Base-by-base conservation (phyloP, 2,797 vertebrate genomes). In the Acipenser ruthenus region DNA sequence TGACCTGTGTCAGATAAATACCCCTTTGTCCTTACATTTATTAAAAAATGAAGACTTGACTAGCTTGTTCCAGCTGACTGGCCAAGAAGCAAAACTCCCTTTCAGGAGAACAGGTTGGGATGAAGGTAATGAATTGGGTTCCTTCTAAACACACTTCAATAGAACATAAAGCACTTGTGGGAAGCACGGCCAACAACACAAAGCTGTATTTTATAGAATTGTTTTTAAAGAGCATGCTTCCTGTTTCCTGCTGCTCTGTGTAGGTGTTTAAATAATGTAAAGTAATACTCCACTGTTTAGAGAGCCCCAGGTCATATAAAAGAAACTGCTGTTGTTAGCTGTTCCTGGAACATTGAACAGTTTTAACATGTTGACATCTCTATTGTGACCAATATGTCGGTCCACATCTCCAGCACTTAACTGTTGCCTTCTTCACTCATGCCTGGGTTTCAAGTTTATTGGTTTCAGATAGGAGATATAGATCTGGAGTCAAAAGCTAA, bases 191-290 rank as follows among this genome's bases (percentile, higher is more conserved):
- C 55, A 58, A 37, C 23, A 37, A 37, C 23, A 37, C 23, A 37
- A 37, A 37, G 23, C 23, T 37, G 15, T 65, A 58, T 64, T 67
- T 8, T 55, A 60, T 65, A 65, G 63, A 15, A 60, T 55, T 53
- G 61, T 63, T 60, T 49, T n/a, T 1, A 5, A 59, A 49, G 13
- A 59, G 51, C 52, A 65, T 66, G 65, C 72, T 55, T 37, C 70
- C 67, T 74, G 78, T 77, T 73, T 11, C 52, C 50, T 10, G 15
- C 10, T 37, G 15, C 73, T 60, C 70, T 72, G 72, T 71, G 69
- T 64, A 71, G 69, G 70, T 75, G 75, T n/a, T 66, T 66, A 69
- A 56, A 61, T 52, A 56, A 65, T 13, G 60, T 70, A 66, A 70
- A 62, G 60, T 60, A 66, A 66, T 59, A 70, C 60, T 3, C 37